Conservation (phyloP, 2,113 vertebrate species). For the Nyctibius bracteatus region DNA sequence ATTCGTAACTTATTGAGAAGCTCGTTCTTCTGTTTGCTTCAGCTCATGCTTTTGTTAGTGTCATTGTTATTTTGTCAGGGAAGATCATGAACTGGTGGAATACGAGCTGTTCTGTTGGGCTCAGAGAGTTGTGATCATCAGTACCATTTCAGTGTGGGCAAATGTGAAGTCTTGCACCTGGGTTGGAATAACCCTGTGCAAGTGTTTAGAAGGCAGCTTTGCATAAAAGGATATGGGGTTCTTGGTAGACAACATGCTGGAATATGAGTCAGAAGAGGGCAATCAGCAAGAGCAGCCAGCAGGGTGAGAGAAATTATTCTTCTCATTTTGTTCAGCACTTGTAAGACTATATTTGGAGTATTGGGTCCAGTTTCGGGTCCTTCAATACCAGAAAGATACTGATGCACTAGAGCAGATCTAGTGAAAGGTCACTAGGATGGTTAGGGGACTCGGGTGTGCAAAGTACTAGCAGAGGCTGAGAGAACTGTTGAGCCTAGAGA, state of each 20-base stretch:
- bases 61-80: background rate
- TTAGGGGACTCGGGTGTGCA: background rate
- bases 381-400: background rate
- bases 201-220: background rate
- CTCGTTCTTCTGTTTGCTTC: background rate
- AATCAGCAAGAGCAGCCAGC: background rate
- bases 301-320: background rate
- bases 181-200: background rate
- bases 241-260: background rate
- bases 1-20: background rate
- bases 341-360: background rate
- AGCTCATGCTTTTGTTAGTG: background rate
- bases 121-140: background rate
- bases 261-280: background rate
- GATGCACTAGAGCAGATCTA: background rate
- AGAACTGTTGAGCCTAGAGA: background rate
- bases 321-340: background rate
- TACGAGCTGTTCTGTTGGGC: background rate
- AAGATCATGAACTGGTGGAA: background rate
- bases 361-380: background rate
- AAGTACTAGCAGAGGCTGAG: background rate
- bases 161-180: background rate
- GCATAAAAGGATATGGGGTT: background rate
- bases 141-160: background rate
- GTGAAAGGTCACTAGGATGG: background rate